Evolutionary conservation across 2,797 vertebrate species (phyloP), one percentile per base, ranked within the genome.

Genomic region (Enteromius radiatus): DNA sequence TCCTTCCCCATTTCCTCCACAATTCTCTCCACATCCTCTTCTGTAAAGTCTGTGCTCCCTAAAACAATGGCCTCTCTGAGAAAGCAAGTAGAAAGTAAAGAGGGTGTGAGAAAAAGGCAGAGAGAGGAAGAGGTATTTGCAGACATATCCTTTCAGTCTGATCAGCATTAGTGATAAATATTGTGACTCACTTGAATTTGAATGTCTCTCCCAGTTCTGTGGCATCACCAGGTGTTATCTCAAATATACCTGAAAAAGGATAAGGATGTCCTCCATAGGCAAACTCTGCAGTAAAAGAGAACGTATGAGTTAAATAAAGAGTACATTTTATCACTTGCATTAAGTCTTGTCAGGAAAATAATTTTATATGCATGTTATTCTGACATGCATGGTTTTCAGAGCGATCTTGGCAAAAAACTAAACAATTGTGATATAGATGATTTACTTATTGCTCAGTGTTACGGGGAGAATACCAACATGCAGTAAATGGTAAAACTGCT

Each of bases 231-330:
- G 98, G 98, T 84, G 97, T 96, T 86, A 99, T 99, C 94, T 99
- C 98, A 94, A 99, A 99, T 92, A 99, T 96, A 92, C 98, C 98
- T 95, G 98, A 99, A 95, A 99, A 99, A 45, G 98, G 96, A 90
- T 99, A 99, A 0, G 98, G 98, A 91, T 99, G 98, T 90, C 98
- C 98, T 89, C 98, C 98, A 88, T 99, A 99, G 84, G 98, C 98
- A 95, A 99, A 99, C 93, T 99, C 98, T 99, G 90, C 85, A 92
- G 67, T 47, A 41, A 75, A 49, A 69, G 1, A 28, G 10, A 31
- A 80, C 15, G 3, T 15, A 56, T 8, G 8, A 77, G 15, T 45
- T 43, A 6, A n/a, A 21, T 17, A 23, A n/a, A 38, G 52, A 11
- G 12, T n/a, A 26, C 14, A 75, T 75, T 41, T 59, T 10, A 59